Conservation (phyloP, 2,797 vertebrate species). For the Cryptoblepharus egeriae region DNA sequence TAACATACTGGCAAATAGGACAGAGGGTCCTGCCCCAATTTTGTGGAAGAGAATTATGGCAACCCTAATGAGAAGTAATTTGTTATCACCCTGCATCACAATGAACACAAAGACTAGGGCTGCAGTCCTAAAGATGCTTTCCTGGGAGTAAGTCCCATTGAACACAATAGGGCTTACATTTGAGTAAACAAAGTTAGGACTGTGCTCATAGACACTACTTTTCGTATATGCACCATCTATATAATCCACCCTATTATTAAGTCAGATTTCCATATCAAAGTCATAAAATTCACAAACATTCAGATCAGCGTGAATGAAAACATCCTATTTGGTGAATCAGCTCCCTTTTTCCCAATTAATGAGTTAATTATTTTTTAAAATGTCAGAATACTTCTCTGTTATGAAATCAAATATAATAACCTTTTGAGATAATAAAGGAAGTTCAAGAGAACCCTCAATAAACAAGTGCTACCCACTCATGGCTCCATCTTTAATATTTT, state of each 20-base stretch:
- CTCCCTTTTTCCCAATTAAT: not conserved
- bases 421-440: not conserved
- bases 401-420: not conserved
- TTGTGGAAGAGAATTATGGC: too few species aligned
- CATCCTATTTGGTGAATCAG: not conserved
- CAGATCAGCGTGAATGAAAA: not conserved
- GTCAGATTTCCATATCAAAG: not conserved
- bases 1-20: too few species aligned
- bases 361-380: too few species aligned
- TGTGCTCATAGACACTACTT: not conserved
- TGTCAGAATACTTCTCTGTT: not conserved
- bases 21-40: too few species aligned
- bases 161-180: too few species aligned
- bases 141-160: too few species aligned
- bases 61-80: too few species aligned
- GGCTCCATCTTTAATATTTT: not conserved
- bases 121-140: too few species aligned
- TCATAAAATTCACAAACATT: not conserved
- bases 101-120: too few species aligned
- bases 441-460: not conserved
- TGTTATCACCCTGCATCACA: too few species aligned
- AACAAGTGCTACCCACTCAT: not conserved
- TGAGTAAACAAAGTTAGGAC: too few species aligned
- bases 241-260: not conserved
- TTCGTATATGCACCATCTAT: not conserved